Base-by-base conservation (phyloP, 1,140 invertebrate genomes). In the Venturia canescens region DNA sequence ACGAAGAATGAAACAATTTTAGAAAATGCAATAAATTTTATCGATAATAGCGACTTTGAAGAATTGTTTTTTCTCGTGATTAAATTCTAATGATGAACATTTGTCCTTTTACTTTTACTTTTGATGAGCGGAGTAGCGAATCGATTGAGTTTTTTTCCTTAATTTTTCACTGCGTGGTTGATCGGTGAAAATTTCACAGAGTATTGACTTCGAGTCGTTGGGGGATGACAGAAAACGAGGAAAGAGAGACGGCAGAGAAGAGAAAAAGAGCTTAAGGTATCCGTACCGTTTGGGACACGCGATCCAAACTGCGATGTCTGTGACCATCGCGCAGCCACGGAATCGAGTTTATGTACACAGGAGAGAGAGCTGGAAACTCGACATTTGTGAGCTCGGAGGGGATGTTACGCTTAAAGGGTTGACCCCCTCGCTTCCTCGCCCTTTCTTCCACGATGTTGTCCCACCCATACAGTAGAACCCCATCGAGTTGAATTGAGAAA, bases 251-350 rank as follows among this genome's bases (percentile, higher is more conserved):
- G 16, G 16, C 15, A 18, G 13, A 13, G 2, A 69, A n/a, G 50
- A 53, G n/a, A 1, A 21, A 53, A 82, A 86, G 84, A 86, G 82
- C 82, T 81, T 81, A 63, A 76, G 77, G 83, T 85, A 80, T 83
- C 83, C 81, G 84, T 87, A 83, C 79, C 80, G 83, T 88, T 88
- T 84, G 78, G 71, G 84, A 87, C 90, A 91, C 90, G 90, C 90
- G 88, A 90, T 86, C 84, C 79, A 83, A 87, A 86, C 87, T 86
- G 81, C 87, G 84, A 86, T 85, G 86, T 84, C 85, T 89, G 88
- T 87, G 89, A 88, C 87, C 84, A 86, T 89, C 86, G 90, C 89
- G 85, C 89, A 88, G 84, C 87, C 84, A 87, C 85, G 84, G 86
- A 69, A 86, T 81, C 82, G 26, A 79, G 83, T 85, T 90, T 89